Evolutionary conservation across 2,113 vertebrate species (phyloP), one percentile per base, ranked within the genome.

Genomic region (Thunnus maccoyii): DNA sequence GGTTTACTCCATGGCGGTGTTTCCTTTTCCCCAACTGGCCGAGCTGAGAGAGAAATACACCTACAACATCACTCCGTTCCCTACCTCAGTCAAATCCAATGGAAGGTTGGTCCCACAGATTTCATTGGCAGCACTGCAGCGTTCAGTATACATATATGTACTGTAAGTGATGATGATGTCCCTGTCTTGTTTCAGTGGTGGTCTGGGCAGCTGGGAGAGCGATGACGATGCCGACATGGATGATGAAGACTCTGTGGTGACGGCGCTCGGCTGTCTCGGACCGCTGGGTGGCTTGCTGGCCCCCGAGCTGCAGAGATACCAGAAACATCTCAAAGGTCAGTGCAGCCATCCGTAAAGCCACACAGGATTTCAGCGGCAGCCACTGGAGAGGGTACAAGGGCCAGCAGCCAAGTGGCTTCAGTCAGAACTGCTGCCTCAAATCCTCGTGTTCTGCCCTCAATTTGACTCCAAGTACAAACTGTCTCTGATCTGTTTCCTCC

Each of bases 31-130:
- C 67, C 98, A 99, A 60, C 88, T 99, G 93, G 95, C 97, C 9
- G 98, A 99, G 92, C 85, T 99, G 81, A 96, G 98, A 76, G 98
- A 99, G 94, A 99, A 99, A 75, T 99, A 99, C 78, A 99, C 98
- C 0, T 99, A 99, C 93, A 99, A 99, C 90, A 99, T 99, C 73
- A 99, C 97, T 66, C 98, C 98, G 1, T 99, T 99, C 74, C 97
- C 98, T 54, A 97, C 96, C 73, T 88, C 97, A 5, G 96, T 98
- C 62, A 98, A 96, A 89, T 92, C 96, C 32, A 88, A 93, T 76
- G 95, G 96, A 82, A 96, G 97, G 98, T 99, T 44, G 11, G 92
- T 41, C 36, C 36, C 7, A 41, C 1, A 41, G 0, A 32, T 32
- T 32, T 32, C 30, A 32, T 32, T 5, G 5, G 30, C 30, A 36